Evolutionary conservation across 2,113 vertebrate species (phyloP).

Genomic region (Gopherus evgoodei): DNA sequence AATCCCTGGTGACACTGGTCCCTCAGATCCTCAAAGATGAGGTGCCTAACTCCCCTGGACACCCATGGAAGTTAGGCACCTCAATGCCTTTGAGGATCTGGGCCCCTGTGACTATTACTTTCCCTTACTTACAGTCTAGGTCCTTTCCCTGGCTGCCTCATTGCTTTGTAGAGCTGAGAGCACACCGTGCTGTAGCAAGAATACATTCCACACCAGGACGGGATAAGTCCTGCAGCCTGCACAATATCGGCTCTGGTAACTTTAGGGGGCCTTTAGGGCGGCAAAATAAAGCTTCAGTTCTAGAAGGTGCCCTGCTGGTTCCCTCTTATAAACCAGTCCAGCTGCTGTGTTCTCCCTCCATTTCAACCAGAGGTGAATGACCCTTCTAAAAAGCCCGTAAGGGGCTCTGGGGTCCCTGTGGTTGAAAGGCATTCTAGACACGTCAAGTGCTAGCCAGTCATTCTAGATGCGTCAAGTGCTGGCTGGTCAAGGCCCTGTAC

Average conservation of each 20-base stretch:
- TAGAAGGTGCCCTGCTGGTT: neutral
- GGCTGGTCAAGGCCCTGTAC: fast-evolving
- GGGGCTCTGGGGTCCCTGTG: neutral
- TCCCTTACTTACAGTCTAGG: neutral
- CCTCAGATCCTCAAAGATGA: neutral
- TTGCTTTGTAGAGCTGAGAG: neutral
- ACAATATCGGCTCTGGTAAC: neutral
- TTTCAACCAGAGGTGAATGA: fast-evolving
- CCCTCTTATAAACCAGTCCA: neutral
- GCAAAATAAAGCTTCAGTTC: fast-evolving
- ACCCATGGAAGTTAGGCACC: neutral
- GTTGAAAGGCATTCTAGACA: fast-evolving
- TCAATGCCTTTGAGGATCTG: neutral
- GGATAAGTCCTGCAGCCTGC: neutral
- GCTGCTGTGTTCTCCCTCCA: neutral
- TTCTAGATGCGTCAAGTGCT: fast-evolving
- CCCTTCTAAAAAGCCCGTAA: neutral
- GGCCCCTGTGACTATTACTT: neutral
- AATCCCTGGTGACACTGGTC: neutral
- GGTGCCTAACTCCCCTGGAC: neutral
- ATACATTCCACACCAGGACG: neutral
- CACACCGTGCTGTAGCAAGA: neutral
- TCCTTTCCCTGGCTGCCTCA: neutral
- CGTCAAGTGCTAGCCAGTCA: neutral
- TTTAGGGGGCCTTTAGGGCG: neutral